A percentile compares a stretch with the other conserved stretches of the same genome.
phyloP scores from a whole-genome alignment of 2,113 vertebrate genomes.

The Amblyornis subalaris region DNA sequence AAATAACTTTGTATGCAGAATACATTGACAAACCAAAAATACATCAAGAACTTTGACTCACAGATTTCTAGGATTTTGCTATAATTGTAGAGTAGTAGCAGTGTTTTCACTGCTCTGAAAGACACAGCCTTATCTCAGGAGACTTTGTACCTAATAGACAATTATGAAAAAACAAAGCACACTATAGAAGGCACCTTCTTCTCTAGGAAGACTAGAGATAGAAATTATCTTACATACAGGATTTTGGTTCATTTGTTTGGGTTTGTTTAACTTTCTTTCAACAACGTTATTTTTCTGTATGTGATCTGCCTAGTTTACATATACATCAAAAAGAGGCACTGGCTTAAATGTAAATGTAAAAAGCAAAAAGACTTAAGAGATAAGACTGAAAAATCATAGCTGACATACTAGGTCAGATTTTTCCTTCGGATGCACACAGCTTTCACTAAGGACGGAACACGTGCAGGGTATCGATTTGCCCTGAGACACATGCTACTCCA shows the following conservation, averaged over 20 bases:
- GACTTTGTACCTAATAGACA: not conserved
- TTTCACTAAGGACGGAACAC: not conserved
- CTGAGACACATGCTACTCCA: not conserved
- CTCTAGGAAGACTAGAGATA: not conserved
- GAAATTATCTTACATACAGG: not conserved
- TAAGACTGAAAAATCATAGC: not conserved
- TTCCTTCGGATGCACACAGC: not conserved
- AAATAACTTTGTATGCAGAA: not conserved
- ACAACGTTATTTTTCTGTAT: not conserved
- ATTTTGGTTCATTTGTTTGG: not conserved
- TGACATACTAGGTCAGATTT: constrained; percentile 13
- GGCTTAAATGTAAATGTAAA: not conserved
- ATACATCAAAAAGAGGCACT: not conserved
- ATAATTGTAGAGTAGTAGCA: not conserved
- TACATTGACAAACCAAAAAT: not conserved
- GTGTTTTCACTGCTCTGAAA: not conserved
- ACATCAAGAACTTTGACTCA: not conserved
- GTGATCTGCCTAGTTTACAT: not conserved
- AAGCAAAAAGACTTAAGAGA: not conserved
- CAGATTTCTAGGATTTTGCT: not conserved
- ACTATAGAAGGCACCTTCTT: not conserved
- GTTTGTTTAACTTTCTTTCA: not conserved
- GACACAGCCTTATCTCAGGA: not conserved
- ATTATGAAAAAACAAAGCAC: not conserved
- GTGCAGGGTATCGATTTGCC: not conserved